Evolutionary conservation across 2,797 vertebrate species (phyloP).

Genomic region (Anguilla anguilla): DNA sequence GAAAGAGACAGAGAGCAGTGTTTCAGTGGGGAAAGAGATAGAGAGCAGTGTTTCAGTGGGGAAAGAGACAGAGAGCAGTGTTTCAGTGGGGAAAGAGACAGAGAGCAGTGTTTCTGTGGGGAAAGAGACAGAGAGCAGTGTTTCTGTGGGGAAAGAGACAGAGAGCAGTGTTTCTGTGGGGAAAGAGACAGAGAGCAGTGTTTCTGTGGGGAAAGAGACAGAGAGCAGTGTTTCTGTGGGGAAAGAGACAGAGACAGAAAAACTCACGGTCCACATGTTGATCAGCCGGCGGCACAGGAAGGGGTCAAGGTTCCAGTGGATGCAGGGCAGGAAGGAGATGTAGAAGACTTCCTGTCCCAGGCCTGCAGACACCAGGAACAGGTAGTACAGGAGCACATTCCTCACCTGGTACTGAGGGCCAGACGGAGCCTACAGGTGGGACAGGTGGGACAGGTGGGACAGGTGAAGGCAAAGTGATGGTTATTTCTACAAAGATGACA

Average conservation of each 20-base stretch:
- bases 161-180: too few species aligned
- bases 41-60: too few species aligned
- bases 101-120: too few species aligned
- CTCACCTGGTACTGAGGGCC: constrained; percentile 79
- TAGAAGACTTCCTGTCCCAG: constrained; percentile 92
- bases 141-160: too few species aligned
- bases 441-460: constrained; percentile 47
- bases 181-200: too few species aligned
- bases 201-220: too few species aligned
- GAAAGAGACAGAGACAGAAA: not conserved
- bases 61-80: too few species aligned
- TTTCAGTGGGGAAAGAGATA: too few species aligned
- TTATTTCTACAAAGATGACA: not conserved
- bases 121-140: too few species aligned
- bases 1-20: too few species aligned
- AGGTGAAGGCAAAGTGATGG: not conserved
- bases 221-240: not conserved
- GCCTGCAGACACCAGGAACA: constrained; percentile 86
- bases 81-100: too few species aligned
- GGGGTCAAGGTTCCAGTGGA: constrained; percentile 91
- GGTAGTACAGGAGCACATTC: constrained; percentile 84
- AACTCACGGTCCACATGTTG: constrained; percentile 91
- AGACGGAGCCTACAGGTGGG: constrained; percentile 55
- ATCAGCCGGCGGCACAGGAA: constrained; percentile 87
- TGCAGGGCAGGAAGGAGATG: constrained; percentile 90